phyloP scores from a whole-genome alignment of 2,797 vertebrate genomes.

The Myiothlypis coronata region DNA sequence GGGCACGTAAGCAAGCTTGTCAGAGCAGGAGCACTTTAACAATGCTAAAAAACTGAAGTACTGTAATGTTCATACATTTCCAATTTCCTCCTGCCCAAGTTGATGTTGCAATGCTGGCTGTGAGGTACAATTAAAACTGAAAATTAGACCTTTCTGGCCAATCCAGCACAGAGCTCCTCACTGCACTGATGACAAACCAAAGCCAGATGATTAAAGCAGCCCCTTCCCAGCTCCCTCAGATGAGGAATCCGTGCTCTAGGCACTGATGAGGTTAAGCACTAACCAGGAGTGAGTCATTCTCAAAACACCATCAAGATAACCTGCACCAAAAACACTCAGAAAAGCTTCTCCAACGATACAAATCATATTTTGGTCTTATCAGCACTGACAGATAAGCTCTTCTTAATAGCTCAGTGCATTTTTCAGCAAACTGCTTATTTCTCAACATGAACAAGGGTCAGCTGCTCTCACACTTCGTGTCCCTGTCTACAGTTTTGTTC shows the following conservation, averaged over 20 bases:
- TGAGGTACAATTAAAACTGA: neutral
- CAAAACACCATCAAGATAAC: neutral
- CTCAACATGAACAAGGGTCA: neutral
- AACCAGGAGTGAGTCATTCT: neutral
- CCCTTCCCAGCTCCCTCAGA: neutral
- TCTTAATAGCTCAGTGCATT: neutral
- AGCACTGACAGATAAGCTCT: neutral
- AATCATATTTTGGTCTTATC: neutral
- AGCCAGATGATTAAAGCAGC: neutral
- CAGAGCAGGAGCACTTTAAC: neutral
- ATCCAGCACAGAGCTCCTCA: neutral
- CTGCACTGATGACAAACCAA: neutral
- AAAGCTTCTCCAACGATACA: neutral
- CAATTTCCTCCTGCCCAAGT: neutral
- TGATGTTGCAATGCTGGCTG: neutral
- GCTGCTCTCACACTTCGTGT: neutral
- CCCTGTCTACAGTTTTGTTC: neutral
- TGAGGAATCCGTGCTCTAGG: neutral
- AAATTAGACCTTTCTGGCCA: neutral
- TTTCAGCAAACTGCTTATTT: neutral
- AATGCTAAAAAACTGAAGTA: neutral
- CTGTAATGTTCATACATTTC: neutral
- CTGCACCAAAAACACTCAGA: neutral
- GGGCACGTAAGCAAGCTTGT: neutral
- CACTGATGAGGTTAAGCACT: neutral